Base-by-base conservation (phyloP, 2,113 vertebrate genomes). In the Bufo bufo region DNA sequence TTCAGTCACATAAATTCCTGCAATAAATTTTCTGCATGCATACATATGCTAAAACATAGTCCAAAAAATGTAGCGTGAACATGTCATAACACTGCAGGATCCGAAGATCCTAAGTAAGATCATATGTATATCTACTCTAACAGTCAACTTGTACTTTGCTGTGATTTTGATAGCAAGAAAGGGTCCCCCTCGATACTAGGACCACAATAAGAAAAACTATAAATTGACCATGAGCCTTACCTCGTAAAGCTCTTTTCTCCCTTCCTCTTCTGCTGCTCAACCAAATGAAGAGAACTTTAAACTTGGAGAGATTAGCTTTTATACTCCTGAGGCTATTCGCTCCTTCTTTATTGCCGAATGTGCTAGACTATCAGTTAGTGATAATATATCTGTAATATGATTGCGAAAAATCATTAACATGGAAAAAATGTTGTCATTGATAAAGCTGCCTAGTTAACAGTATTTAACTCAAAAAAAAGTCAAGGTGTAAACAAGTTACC, bases 361-460 rank as follows among this genome's bases (percentile, higher is more conserved):
- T 33, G 59, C 85, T 66, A 52, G 45, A 65, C 14, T 75, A 63
- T 75, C 47, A 82, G 66, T 87, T 82, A 87, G 79, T 82, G 86
- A 83, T 87, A 82, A 77, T 56, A 81, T 49, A 87, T 87, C 78
- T 81, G 66, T 82, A 87, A 87, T 82, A 61, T 49, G 54, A 58
- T 17, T 47, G 66, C 82, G 47, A 72, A 81, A 87, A 82, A 80
- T 86, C 61, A 86, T 87, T 87, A 87, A 74, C 86, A 33, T 45
- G 50, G 66, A 56, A 47, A 33, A 43, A 82, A 43, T 33, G 45
- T 87, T 87, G 49, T n/a, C 63, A 71, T 43, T n/a, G 23, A 80
- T 71, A 71, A 65, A n/a, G 16, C 8, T 19, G n/a, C 65, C 47
- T 54, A 56, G 85, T 80, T 80, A 80, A 86, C 69, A 56, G 71